Percentiles rank a stretch among this genome's conserved stretches.
Evolutionary conservation across 2,113 vertebrate species (phyloP).

Genomic region (Hippocampus zosterae): DNA sequence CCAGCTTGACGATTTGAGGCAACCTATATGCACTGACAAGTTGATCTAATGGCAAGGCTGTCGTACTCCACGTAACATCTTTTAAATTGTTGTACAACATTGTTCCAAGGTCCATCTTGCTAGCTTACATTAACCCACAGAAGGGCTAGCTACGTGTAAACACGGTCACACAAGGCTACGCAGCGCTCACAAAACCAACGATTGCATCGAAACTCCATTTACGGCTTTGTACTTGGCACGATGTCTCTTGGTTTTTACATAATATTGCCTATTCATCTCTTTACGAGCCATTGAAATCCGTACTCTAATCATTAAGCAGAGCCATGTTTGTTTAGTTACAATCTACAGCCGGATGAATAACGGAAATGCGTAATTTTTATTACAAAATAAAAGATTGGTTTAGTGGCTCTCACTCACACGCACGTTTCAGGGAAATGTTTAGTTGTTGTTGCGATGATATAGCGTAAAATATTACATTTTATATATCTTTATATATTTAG

Average conservation of each 20-base stretch:
- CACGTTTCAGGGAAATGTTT: neutral
- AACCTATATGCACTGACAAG: conserved; percentile 87
- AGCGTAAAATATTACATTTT: neutral
- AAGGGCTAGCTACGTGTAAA: conserved; percentile 44
- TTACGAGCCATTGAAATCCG: conserved; percentile 32
- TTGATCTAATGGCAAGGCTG: conserved; percentile 84
- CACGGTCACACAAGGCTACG: conserved; percentile 38
- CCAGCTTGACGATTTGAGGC: conserved; percentile 87
- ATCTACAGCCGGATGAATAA: neutral
- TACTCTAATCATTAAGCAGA: conserved; percentile 30
- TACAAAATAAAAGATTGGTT: conserved; percentile 41
- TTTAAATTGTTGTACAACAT: conserved; percentile 83
- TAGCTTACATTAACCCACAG: conserved; percentile 49
- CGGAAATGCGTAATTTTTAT: conserved; percentile 29
- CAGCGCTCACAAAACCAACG: conserved; percentile 1
- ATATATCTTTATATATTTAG: too few species aligned
- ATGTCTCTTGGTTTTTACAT: conserved; percentile 18
- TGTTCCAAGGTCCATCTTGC: conserved; percentile 75
- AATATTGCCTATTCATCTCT: neutral
- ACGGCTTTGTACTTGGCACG: neutral
- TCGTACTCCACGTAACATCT: conserved; percentile 91
- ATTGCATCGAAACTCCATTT: conserved; percentile 5
- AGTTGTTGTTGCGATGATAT: too few species aligned
- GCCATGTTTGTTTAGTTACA: conserved; percentile 68
- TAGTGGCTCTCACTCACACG: neutral